Base-by-base conservation (phyloP, 2,113 vertebrate genomes). In the Corvus moneduloides region DNA sequence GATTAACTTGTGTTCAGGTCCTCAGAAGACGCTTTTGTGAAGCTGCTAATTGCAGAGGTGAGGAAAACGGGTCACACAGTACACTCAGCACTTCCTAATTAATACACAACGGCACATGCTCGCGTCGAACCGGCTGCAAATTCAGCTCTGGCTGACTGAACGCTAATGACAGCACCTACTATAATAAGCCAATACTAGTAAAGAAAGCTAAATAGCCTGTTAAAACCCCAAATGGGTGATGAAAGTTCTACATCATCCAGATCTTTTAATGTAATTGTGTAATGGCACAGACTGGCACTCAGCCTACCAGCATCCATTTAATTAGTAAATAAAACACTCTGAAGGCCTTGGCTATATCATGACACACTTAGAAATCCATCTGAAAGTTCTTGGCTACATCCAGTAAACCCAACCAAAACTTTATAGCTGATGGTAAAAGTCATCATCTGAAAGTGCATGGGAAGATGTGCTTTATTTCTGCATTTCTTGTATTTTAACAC, bases 41-140 rank as follows among this genome's bases (percentile, higher is more conserved):
- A 97, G 96, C 82, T 95, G 93, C 92, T 97, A 97, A 97, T 98
- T 97, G 93, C 46, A 43, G 92, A 96, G 92, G 93, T 94, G 95
- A 96, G 93, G 71, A 97, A 95, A 97, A 75, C 67, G 82, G 92
- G 84, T 96, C 97, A 94, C 86, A 41, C 90, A 58, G 75, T 73
- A 74, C 43, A n/a, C 87, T 97, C 90, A 85, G 89, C 87, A 90
- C 90, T 96, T 97, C 87, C 95, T 97, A 96, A 98, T 97, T 97
- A 97, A 96, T 91, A 80, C 91, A 87, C 75, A 94, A 44, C 92
- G 86, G 94, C 85, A 97, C 93, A 93, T 75, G 78, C 77, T 81
- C 23, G 23, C 3, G 1, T 95, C 3, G 43, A 79, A 62, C 81
- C 37, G 81, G 77, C 91, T 96, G 93, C 68, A 94, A 82, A 94